Conservation (phyloP, 2,888 invertebrate species). For the Blera fallax region DNA sequence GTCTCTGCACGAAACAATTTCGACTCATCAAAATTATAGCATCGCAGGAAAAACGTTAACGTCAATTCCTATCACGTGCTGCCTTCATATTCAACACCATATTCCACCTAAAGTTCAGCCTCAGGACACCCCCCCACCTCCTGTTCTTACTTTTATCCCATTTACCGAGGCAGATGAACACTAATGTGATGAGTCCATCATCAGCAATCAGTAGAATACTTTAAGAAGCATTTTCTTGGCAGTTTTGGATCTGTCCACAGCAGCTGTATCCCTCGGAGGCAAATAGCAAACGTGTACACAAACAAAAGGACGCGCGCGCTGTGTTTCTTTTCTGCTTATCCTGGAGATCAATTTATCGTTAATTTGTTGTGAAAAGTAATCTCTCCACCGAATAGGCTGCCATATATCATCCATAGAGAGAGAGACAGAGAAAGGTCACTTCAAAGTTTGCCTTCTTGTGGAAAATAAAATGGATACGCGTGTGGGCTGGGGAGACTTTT, state of each 20-base stretch:
- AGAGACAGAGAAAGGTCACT: background rate
- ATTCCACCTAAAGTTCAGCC: background rate
- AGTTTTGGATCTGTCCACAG: background rate
- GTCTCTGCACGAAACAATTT: background rate
- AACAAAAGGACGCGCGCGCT: background rate
- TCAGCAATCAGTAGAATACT: background rate
- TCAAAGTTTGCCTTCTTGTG: background rate
- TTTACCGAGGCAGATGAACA: background rate
- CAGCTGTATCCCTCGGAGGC: background rate
- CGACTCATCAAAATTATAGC: background rate
- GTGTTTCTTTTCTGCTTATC: background rate
- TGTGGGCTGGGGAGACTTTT: background rate
- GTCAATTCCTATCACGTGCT: constrained; percentile 19
- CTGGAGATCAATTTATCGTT: constrained; percentile 38
- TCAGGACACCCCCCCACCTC: background rate
- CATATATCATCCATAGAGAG: background rate
- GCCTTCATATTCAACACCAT: background rate
- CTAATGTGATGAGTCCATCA: constrained; percentile 1
- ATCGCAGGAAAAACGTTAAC: background rate
- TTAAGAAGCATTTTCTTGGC: background rate
- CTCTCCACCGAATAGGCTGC: background rate
- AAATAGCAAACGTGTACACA: background rate
- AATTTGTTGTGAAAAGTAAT: constrained; percentile 41
- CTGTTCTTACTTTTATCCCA: background rate
- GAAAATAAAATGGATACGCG: background rate